Conservation (phyloP, 2,888 invertebrate species). For the Nemurella pictetii region DNA sequence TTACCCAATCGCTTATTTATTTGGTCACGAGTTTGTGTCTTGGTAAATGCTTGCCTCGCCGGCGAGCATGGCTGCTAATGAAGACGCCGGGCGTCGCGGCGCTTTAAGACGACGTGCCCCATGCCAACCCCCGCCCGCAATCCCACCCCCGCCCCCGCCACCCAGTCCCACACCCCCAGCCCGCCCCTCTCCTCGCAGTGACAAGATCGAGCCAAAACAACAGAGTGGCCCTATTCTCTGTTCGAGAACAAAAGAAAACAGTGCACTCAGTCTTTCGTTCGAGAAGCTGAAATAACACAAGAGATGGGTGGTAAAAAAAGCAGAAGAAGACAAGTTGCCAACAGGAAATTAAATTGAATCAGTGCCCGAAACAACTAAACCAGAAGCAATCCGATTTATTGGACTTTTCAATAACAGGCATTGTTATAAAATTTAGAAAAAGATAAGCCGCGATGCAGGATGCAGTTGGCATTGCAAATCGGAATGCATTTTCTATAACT, state of each 20-base stretch:
- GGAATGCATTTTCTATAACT: not conserved
- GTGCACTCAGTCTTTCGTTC: slow-evolving; percentile 8
- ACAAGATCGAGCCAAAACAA: slow-evolving; percentile 4
- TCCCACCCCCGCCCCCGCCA: not conserved
- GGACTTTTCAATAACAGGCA: slow-evolving; percentile 7
- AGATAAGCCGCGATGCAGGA: not conserved
- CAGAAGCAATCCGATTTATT: slow-evolving; percentile 19
- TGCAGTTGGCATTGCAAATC: not conserved
- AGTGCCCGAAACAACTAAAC: slow-evolving; percentile 21
- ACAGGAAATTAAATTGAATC: slow-evolving; percentile 28
- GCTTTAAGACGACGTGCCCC: not conserved
- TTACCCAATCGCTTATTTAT: not conserved
- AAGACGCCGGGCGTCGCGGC: not conserved
- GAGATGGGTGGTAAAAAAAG: not conserved
- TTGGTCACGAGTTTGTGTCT: not conserved
- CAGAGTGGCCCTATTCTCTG: not conserved
- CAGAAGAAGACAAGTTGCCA: slow-evolving; percentile 17
- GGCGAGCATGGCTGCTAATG: not conserved
- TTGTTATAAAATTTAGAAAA: slow-evolving; percentile 1
- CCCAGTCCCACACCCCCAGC: not conserved
- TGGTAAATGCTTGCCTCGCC: not conserved
- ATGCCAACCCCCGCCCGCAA: not conserved
- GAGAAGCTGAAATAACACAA: slow-evolving; percentile 8
- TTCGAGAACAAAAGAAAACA: slow-evolving; percentile 12
- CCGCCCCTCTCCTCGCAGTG: not conserved